Evolutionary conservation across 2,113 vertebrate species (phyloP), one percentile per base, ranked within the genome.

Genomic region (Clarias magur): DNA sequence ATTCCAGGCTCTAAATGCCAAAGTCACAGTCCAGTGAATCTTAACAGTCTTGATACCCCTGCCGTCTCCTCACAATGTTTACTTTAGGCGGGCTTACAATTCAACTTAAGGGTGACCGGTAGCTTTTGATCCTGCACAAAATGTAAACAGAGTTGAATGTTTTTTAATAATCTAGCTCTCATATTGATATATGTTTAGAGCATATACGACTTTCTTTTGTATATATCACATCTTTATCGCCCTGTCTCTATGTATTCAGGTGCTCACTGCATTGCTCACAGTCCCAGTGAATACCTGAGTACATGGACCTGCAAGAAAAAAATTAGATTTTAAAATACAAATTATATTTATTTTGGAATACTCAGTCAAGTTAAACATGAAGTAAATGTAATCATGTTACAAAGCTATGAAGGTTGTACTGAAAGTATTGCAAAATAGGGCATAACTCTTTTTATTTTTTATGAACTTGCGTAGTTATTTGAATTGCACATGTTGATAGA

Each of bases 41-140:
- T 19, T 72, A 85, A 75, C 80, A 85, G 84, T 89, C 53, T 21
- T 53, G 60, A 7, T 60, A 34, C 23, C 34, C 23, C 65, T 76
- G 80, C 70, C 70, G 10, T 68, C 83, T 62, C 27, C 78, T 76
- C 34, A 68, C 38, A 81, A 53, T 72, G 78, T 87, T 89, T 84
- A 89, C 78, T 82, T 67, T 73, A 67, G 48, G 42, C 59, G 38
- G 15, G n/a, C 48, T 87, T 87, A 76, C 86, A 83, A 19, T 87
- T 82, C 79, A 87, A 82, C 57, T 83, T 87, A 21, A n/a, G 80
- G 11, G 38, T 48, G 59, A 83, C 68, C 27, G 30, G 59, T 65
- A 63, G 59, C 86, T 87, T 87, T 87, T 83, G 80, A 83, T 87
- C 86, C 59, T 65, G 38, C 60, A 78, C 25, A 27, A 67, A 54